Evolutionary conservation across 2,888 invertebrate species (phyloP).

Genomic region (Polia nebulosa): DNA sequence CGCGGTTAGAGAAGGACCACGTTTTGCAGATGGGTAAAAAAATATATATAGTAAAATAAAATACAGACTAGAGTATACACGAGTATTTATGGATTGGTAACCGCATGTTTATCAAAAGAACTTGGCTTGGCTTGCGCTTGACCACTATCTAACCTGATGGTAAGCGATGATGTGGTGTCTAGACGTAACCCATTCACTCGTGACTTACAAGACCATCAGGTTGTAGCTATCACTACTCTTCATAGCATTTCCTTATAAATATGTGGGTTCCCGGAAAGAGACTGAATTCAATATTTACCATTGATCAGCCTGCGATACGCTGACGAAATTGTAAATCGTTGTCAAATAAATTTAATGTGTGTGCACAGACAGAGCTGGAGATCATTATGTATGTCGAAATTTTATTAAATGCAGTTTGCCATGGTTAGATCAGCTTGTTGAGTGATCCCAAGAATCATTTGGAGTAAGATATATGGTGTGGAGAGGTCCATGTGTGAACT

Average conservation of each 20-base stretch:
- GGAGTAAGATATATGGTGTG: too few species aligned
- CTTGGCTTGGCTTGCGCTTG: too few species aligned
- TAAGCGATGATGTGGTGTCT: too few species aligned
- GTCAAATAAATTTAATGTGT: slow-evolving; percentile 37
- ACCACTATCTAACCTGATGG: too few species aligned
- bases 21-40: not conserved
- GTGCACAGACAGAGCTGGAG: not conserved
- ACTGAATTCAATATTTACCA: slow-evolving; percentile 7
- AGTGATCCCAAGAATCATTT: not conserved
- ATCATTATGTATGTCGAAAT: slow-evolving; percentile 19
- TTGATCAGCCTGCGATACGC: not conserved
- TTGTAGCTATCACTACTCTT: too few species aligned
- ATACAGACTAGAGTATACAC: too few species aligned
- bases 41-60: not conserved
- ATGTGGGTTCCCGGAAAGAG: not conserved
- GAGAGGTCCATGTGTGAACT: too few species aligned
- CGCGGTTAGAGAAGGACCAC: not conserved
- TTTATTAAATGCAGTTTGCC: slow-evolving; percentile 1
- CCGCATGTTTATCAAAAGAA: not conserved
- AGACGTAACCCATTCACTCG: too few species aligned
- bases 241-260: not conserved
- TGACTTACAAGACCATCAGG: too few species aligned
- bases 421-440: not conserved
- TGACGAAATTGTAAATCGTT: slow-evolving; percentile 19
- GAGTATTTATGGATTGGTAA: not conserved